Base-by-base conservation (phyloP, 2,888 invertebrate species). In the Caenorhabditis parvicauda region DNA sequence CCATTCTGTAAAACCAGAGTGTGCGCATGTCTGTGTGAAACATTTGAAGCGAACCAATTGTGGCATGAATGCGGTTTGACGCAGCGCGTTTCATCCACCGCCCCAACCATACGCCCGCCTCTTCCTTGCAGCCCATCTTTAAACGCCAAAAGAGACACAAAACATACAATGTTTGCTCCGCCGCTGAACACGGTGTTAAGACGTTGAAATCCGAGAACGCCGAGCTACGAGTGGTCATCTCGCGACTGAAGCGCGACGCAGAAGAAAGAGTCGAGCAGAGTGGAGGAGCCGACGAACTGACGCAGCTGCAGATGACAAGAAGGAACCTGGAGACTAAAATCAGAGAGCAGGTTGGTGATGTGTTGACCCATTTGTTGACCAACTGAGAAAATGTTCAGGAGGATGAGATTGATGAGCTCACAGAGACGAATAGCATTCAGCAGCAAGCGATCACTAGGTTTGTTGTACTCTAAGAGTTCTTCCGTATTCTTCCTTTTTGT, bases 391-490 rank as follows among this genome's bases (percentile, higher is more conserved):
- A n/a, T n/a, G n/a, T n/a, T 28, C 24, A 67, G 55, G 74, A 75
- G 81, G 94, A 95, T 82, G 95, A 95, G 82, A 85, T 95, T 48
- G 95, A 95, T 80, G 95, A 96, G 81, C 87, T 93, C 81, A 92
- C 93, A 2, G 93, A 92, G 3, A 90, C 90, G 84, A 89, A 91
- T 77, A 87, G 90, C 83, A 85, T 93, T 74, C 84, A 95, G 78
- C 92, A 94, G 82, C 92, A 92, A 1, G 94, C 93, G 82, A 86
- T 94, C 25, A 72, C 70, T 1, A n/a, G n/a, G n/a, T n/a, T n/a
- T n/a, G n/a, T n/a, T n/a, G n/a, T n/a, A n/a, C n/a, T n/a, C n/a
- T n/a, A n/a, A n/a, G n/a, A n/a, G n/a, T n/a, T n/a, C n/a, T n/a
- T n/a, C n/a, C n/a, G n/a, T n/a, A n/a, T n/a, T n/a, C n/a, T n/a